Conservation (phyloP, 2,113 vertebrate species). For the Pithys albifrons region DNA sequence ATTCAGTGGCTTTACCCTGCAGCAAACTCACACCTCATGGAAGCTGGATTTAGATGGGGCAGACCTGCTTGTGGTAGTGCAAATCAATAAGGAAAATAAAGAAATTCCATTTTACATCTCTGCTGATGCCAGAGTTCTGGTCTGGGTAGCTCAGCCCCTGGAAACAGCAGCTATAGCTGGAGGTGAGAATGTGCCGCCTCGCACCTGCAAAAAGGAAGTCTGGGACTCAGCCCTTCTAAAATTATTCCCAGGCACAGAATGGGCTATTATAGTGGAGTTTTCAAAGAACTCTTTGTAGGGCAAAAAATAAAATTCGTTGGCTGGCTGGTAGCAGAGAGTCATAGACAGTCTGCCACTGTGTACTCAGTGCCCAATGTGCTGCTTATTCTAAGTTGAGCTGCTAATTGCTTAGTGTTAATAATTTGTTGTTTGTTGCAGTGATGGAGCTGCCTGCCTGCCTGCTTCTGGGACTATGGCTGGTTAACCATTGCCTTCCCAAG, state of each 20-base stretch:
- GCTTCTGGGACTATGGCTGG: not conserved
- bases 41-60: not conserved
- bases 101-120: not conserved
- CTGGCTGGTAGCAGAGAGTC: conserved; percentile 60
- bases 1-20: not conserved
- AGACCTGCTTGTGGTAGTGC: not conserved
- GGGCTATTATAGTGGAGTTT: conserved; percentile 51
- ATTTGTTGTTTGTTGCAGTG: conserved; percentile 52
- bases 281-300: conserved; percentile 67
- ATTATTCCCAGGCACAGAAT: conserved; percentile 53
- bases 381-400: conserved; percentile 63
- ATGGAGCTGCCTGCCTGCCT: not conserved
- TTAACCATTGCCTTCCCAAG: not conserved
- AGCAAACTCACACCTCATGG: not conserved
- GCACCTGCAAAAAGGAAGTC: conserved; percentile 44
- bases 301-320: conserved; percentile 61
- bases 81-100: not conserved
- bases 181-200: not conserved
- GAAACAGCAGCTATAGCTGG: not conserved
- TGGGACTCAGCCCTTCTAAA: conserved; percentile 43
- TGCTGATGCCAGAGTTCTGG: not conserved
- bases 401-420: conserved; percentile 65
- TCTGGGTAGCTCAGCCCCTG: not conserved
- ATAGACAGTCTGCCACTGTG: conserved; percentile 70
- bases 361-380: conserved; percentile 64